Percentiles rank a stretch among this genome's conserved stretches.
These are phyloP conservation scores for Bambusicola thoracicus DNA, from an alignment of 2,113 vertebrate genomes.

Conservation along the genomic window DNA sequence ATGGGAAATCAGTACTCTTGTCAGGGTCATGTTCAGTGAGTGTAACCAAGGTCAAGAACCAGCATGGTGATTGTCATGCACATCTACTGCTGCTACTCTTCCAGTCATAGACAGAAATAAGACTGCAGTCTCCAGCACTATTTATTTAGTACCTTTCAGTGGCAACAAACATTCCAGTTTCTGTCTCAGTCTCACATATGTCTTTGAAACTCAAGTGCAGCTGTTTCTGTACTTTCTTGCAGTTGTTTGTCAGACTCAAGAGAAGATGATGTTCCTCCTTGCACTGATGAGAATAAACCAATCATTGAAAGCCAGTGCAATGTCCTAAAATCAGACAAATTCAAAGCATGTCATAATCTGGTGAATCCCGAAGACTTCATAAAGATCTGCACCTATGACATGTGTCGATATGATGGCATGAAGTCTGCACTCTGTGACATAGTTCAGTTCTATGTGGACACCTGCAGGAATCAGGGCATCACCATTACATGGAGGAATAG, in stretches of 20 bases:
- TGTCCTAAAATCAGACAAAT: constrained; percentile 63
- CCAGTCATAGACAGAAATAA: background rate
- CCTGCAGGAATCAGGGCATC: constrained; percentile 66
- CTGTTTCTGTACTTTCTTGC: background rate
- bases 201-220: background rate
- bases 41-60: background rate
- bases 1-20: background rate
- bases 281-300: constrained; percentile 21
- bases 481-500: constrained; percentile 68
- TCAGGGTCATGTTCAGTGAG: background rate
- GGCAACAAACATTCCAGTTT: background rate
- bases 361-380: constrained; percentile 66
- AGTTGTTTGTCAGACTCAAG: constrained; percentile 70
- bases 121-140: background rate
- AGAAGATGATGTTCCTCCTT: constrained; percentile 54
- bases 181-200: background rate
- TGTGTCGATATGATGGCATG: constrained; percentile 76
- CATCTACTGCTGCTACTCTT: background rate
- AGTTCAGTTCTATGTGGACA: constrained; percentile 70
- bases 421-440: constrained; percentile 65
- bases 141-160: background rate
- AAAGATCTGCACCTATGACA: constrained; percentile 71
- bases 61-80: background rate
- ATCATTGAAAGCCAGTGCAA: constrained; percentile 64
- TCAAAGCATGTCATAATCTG: constrained; percentile 58